Base-by-base conservation (phyloP, 2,113 vertebrate genomes). In the Rafetus swinhoei region DNA sequence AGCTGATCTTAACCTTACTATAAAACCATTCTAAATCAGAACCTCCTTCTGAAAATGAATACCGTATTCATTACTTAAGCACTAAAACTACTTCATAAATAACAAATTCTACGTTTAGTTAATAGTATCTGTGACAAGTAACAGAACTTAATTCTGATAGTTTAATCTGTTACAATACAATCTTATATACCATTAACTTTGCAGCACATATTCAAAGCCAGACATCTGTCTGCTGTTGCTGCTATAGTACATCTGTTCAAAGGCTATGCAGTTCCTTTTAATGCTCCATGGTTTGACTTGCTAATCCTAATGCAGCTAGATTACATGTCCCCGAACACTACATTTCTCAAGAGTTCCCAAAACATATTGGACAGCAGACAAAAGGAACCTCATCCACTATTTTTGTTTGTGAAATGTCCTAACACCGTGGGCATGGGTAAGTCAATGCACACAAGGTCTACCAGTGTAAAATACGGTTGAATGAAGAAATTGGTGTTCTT, bases 401-500 rank as follows among this genome's bases (percentile, higher is more conserved):
- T 86, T 65, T 35, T 4, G 1, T 62, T 60, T 39, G 62, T 45
- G 88, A 86, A 83, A 22, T 82, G 65, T 69, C 76, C 57, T 79
- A 6, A 4, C 1, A 32, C n/a, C 7, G 9, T 59, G 12, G 60
- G 3, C 57, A 7, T 79, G 22, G 18, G 32, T 35, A 21, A 18
- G 35, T 35, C 35, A 72, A 72, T 35, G 65, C 32, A 72, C 8
- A 35, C 8, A n/a, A 35, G 32, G 35, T 21, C 32, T 35, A 19
- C 22, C 1, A 10, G 0, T 9, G 54, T 39, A 24, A n/a, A 77
- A 52, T 3, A 1, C 22, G 1, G 59, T 0, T 79, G 54, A 10
- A 50, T 50, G 22, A 35, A 24, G 1, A 0, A 21, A n/a, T 1
- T 0, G 0, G 0, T 32, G 3, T 2, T 11, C 6, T 19, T 2